Conservation (phyloP, 2,113 vertebrate species). For the Cephalopholis sonnerati region DNA sequence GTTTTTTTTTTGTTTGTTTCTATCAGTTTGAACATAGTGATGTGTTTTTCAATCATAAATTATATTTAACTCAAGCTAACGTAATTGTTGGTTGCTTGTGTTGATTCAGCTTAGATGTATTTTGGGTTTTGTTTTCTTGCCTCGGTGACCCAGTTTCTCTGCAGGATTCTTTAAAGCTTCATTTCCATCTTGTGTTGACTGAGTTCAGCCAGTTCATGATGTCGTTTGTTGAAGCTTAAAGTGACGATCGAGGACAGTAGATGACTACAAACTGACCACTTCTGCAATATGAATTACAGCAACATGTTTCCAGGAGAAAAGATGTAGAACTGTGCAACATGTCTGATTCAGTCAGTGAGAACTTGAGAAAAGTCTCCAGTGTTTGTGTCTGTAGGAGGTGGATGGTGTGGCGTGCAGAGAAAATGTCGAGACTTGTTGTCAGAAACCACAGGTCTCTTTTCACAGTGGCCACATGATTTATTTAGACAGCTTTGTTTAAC, state of each 20-base stretch:
- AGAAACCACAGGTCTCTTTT: neutral
- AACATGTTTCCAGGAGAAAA: neutral
- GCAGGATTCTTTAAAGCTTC: neutral
- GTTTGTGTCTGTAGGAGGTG: neutral
- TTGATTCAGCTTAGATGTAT: neutral
- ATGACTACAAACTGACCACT: neutral
- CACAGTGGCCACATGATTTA: neutral
- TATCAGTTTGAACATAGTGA: neutral
- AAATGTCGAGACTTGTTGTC: neutral
- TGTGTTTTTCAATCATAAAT: neutral
- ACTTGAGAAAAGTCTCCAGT: no score
- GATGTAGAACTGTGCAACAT: neutral
- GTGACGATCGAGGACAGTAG: neutral
- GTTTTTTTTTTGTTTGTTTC: no score
- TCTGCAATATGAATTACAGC: neutral
- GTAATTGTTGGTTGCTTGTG: neutral
- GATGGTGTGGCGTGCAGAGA: neutral
- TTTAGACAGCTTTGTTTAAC: slow-evolving; percentile 40
- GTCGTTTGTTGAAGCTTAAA: neutral
- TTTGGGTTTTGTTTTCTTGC: neutral
- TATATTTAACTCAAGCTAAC: neutral
- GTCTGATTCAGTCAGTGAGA: neutral
- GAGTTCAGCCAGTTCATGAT: neutral
- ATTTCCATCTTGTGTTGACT: neutral
- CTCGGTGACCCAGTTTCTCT: neutral